Evolutionary conservation across 2,888 invertebrate genomes (phyloP), one percentile per base, ranked within the genome.

Genomic region (Lepidocyrtinus sp.): DNA sequence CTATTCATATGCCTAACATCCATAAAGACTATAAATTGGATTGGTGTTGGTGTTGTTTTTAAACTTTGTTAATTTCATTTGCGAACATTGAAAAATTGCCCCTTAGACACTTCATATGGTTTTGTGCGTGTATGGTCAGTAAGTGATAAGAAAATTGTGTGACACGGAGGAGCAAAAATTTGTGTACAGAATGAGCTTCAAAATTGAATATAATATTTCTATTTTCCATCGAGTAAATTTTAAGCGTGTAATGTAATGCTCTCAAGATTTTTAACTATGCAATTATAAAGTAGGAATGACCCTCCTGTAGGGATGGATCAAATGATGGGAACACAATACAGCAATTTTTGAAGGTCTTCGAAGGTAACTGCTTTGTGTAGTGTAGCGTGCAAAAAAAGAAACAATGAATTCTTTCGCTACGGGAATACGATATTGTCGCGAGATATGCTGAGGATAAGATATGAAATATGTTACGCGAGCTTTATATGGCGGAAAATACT

Each of bases 301-400:
- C 36, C 36, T 36, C 36, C 36, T 36, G 5, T 36, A 12, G 36
- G 36, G 36, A 9, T 36, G n/a, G n/a, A n/a, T n/a, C n/a, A n/a
- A n/a, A n/a, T n/a, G 36, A 36, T 55, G 55, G 55, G 55, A 55
- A 55, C 17, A 55, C 17, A 55, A 15, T 2, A n/a, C 2, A n/a
- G 17, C n/a, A 55, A 55, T 15, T 55, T 55, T 55, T 55, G 55
- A 55, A 55, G 55, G 55, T 55, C 55, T 55, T n/a, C 55, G 17
- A 55, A 9, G 36, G 12, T n/a, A n/a, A n/a, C n/a, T n/a, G 36
- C 17, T 55, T 55, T 55, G 55, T 55, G 55, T 17, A 55, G 7
- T 55, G 55, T 9, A n/a, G 36, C 36, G 36, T n/a, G n/a, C n/a
- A n/a, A n/a, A n/a, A n/a, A n/a, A n/a, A n/a, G n/a, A 36, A 7